Conservation (phyloP, 2,797 vertebrate genomes). For the Poeciliopsis gracilis region DNA sequence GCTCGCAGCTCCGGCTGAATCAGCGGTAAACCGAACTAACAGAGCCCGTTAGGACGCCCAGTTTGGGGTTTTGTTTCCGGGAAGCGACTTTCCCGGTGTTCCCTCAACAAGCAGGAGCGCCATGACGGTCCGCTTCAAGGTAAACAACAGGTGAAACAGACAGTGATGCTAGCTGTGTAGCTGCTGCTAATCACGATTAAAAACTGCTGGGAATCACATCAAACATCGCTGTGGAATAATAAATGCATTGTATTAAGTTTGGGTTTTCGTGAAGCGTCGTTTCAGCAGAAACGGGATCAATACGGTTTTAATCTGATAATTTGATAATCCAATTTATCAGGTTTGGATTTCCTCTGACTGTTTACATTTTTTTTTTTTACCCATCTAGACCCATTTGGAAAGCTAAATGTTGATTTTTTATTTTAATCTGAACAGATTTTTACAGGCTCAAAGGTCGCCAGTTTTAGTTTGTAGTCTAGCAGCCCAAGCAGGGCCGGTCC, state of each 20-base stretch:
- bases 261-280: background rate
- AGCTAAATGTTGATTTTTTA: background rate
- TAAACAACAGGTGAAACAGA: slow-evolving; percentile 34
- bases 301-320: slow-evolving; percentile 33
- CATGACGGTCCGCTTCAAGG: slow-evolving; percentile 70
- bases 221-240: background rate
- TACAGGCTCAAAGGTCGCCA: background rate
- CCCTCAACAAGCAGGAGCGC: background rate
- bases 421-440: background rate
- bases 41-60: background rate
- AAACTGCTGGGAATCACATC: background rate
- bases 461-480: background rate
- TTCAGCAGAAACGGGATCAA: slow-evolving; percentile 11
- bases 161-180: slow-evolving; percentile 5
- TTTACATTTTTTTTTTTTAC: background rate
- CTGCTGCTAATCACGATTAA: background rate
- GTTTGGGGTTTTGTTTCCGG: fast-evolving
- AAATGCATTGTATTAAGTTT: background rate
- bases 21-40: fast-evolving
- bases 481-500: background rate
- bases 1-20: background rate
- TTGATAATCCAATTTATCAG: slow-evolving; percentile 28
- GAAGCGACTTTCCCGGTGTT: background rate
- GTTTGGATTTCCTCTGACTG: background rate
- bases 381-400: background rate